Percentiles rank a stretch among this genome's conserved stretches.
phyloP scores from a whole-genome alignment of 2,888 invertebrate species.

The Platycheirus rosarum region DNA sequence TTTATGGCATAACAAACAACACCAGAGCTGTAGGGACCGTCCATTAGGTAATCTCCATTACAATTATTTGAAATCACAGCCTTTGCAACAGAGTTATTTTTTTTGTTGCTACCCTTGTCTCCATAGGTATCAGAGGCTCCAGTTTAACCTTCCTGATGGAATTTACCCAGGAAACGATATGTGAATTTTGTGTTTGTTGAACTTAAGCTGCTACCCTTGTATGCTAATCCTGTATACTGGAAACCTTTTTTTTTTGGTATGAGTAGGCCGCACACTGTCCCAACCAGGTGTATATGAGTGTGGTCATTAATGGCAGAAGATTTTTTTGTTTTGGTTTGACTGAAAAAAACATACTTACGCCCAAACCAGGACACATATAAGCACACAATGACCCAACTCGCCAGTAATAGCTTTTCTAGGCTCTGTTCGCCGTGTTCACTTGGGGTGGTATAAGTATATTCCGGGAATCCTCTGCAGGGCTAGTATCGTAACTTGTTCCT shows the following conservation, averaged over 20 bases:
- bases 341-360: background rate
- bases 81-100: conserved; percentile 24
- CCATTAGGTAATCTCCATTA: conserved; percentile 56
- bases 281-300: conserved; percentile 56
- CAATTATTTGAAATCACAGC: conserved; percentile 64
- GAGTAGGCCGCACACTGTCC: background rate
- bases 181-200: conserved; percentile 57
- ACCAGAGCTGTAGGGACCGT: background rate
- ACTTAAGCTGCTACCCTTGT: conserved; percentile 64
- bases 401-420: conserved; percentile 1
- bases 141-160: background rate
- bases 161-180: conserved; percentile 54
- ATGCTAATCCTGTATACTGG: conserved; percentile 62
- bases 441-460: conserved; percentile 5
- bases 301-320: conserved; percentile 58
- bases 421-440: conserved; percentile 2
- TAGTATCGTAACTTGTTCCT: conserved; percentile 71
- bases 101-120: background rate
- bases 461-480: conserved; percentile 49
- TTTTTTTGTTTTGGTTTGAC: conserved; percentile 33
- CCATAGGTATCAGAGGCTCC: background rate
- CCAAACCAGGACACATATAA: conserved; percentile 3
- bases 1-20: conserved; percentile 25
- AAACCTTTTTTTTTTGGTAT: conserved; percentile 31
- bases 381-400: background rate